A percentile compares a stretch with the other conserved stretches of the same genome.
phyloP scores from a whole-genome alignment of 2,797 vertebrate genomes.

The Leptodactylus fallax region DNA sequence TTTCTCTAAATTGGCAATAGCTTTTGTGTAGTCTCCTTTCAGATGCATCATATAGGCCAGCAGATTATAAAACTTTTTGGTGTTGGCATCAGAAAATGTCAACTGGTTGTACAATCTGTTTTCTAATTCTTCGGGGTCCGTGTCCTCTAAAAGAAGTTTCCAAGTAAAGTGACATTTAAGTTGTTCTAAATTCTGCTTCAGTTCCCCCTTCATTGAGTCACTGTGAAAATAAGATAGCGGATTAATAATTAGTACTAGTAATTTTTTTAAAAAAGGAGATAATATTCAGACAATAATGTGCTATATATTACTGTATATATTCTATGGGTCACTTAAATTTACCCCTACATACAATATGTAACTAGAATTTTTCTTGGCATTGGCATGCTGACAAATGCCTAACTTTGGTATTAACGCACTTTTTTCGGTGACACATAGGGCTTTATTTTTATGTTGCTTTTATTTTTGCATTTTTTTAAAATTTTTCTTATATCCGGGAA shows the following conservation, averaged over 20 bases:
- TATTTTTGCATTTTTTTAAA: no score
- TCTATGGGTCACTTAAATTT: neutral
- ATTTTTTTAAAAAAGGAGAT: no score
- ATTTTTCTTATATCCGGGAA: no score
- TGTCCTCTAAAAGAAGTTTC: conserved; percentile 73
- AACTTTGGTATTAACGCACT: no score
- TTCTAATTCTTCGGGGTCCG: conserved; percentile 70
- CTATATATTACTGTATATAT: neutral
- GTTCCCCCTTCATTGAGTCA: conserved; percentile 48
- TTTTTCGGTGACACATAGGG: no score
- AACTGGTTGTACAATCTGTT: conserved; percentile 70
- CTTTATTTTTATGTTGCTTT: no score
- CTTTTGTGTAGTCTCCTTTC: conserved; percentile 72
- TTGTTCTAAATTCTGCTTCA: conserved; percentile 71
- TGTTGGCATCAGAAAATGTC: conserved; percentile 56
- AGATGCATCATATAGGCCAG: conserved; percentile 77
- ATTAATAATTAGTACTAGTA: conserved; percentile 16
- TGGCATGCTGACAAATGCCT: no score
- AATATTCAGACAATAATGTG: neutral
- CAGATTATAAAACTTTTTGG: conserved; percentile 70
- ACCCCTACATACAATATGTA: no score
- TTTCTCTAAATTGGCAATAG: conserved; percentile 72
- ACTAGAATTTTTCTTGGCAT: no score
- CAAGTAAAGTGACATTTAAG: conserved; percentile 84
- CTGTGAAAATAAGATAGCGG: conserved; percentile 65